Base-by-base conservation (phyloP, 2,888 invertebrate species). In the Cantharis nigra region DNA sequence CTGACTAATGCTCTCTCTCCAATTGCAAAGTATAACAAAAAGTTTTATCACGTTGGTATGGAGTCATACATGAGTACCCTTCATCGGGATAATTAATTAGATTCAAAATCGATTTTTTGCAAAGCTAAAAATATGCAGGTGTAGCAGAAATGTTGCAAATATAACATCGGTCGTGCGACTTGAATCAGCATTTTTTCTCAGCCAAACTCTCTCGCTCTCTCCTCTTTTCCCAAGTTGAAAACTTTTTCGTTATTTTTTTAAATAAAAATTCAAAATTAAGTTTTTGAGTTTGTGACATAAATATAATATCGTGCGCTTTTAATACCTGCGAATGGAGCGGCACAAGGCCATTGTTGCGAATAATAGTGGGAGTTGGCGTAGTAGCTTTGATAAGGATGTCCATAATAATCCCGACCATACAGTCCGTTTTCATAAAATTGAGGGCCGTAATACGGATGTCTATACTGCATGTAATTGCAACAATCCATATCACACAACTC, bases 381-480 rank as follows among this genome's bases (percentile, higher is more conserved):
- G 80, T 85, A 86, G 78, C 87, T 86, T 77, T 85, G 84, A 79
- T 86, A 86, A 81, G 83, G 82, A 72, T 83, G 85, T 65, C 84
- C 84, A 79, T 85, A 86, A 72, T 84, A 86, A 74, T 86, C 85
- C 18, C 83, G 83, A 77, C 81, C 82, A 79, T 86, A 85, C 71
- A 85, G 84, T 80, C 85, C 79, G 72, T 84, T 84, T 71, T 87
- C 87, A 81, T 86, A 87, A 81, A 86, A 87, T 77, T 85, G 85
- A 23, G 82, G 82, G 72, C 87, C 87, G 79, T 87, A 88, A 80
- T 86, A 87, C 69, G 85, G 84, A 80, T 86, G 87, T 74, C 87
- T 83, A 81, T 87, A 88, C 78, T 86, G 87, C 86, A 88, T 84
- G 79, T 87, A 88, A 83, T 88, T 88, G 84, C 88, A 88, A 83